phyloP scores from a whole-genome alignment of 2,113 vertebrate species.

The zebrafish (Danio rerio) region DNA sequence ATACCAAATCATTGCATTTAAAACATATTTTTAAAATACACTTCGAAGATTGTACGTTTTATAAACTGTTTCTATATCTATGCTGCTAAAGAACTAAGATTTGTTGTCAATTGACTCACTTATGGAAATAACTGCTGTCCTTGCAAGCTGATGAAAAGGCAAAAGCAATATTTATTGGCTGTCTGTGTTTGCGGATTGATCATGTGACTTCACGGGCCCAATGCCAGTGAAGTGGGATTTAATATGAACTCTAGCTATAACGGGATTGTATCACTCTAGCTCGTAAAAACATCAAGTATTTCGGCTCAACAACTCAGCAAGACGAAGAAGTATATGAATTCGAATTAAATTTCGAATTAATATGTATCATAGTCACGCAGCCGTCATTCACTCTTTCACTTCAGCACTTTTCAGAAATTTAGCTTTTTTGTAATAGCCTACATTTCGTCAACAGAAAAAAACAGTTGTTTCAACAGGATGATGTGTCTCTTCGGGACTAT shows the following conservation, averaged over 20 bases:
- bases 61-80: too few species aligned
- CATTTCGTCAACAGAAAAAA: background rate
- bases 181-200: constrained; percentile 80
- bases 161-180: constrained; percentile 77
- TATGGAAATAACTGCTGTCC: background rate
- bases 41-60: too few species aligned
- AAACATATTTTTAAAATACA: too few species aligned
- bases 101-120: background rate
- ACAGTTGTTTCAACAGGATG: background rate
- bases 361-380: background rate
- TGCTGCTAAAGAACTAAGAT: too few species aligned
- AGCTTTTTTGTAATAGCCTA: background rate
- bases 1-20: too few species aligned
- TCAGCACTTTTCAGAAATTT: background rate
- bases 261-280: constrained; percentile 96
- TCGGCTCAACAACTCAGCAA: constrained; percentile 93
- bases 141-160: constrained; percentile 75
- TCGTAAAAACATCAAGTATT: constrained; percentile 98
- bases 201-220: constrained; percentile 87
- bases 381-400: constrained; percentile 14
- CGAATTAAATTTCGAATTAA: constrained; percentile 93
- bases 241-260: constrained; percentile 98
- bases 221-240: constrained; percentile 89
- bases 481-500: background rate
- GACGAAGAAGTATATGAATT: constrained; percentile 92